Evolutionary conservation across 1,140 invertebrate genomes (phyloP), one percentile per base, ranked within the genome.

Genomic region (Platyscapa corneri): DNA sequence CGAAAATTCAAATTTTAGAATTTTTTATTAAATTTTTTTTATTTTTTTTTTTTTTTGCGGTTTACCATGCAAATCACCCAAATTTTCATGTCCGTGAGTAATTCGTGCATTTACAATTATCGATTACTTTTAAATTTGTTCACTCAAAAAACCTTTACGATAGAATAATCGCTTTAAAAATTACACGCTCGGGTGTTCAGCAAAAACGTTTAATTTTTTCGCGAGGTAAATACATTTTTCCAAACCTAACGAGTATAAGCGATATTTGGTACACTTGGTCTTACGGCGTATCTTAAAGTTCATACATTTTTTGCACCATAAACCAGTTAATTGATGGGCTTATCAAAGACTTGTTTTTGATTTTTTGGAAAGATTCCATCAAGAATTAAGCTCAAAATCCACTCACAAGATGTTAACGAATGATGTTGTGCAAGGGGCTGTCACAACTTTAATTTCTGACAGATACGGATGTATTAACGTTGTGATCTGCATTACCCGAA

Each of bases 321-420:
- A 70, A 30, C 5, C 37, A 70, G 16, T 30, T 70, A 8, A 70
- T 16, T 20, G 34, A 39, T 70, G 67, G 1, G 20, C 20, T 34
- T 37, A 70, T 70, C 34, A 23, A 23, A 37, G 67, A 70, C 37
- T 70, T 8, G 18, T 70, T 70, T 37, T 70, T 14, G 20, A 16
- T 16, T 37, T 39, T 70, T 16, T 39, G 14, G 37, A 70, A 70
- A 39, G 32, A 70, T 70, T 70, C 67, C 30, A 23, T 39, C 67
- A 70, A 70, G 18, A 34, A 70, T 70, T 70, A 70, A 70, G 23
- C 12, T 70, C 14, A 32, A 37, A 39, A 70, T 70, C 67, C 67
- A 70, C 34, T 70, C 67, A 23, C 16, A 70, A 70, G 67, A 70
- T 70, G 34, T 37, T 70, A 37, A 70, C 67, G 10, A 70, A 70